Evolutionary conservation across 2,888 invertebrate species (phyloP).

Genomic region (Lasioglossum pauxillum): DNA sequence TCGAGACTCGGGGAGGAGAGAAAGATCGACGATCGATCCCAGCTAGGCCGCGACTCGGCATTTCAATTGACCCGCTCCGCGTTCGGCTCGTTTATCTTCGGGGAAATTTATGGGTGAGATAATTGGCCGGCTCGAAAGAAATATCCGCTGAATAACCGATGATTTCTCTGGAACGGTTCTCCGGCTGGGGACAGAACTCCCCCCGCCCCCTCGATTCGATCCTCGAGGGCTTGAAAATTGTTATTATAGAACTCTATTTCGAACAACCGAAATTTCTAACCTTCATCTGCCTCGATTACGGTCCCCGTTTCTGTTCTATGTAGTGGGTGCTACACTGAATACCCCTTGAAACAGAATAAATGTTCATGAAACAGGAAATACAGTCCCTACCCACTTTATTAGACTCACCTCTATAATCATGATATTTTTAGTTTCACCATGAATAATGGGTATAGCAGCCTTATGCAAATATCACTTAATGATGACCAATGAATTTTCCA

Average conservation of each 20-base stretch:
- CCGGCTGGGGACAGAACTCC: conserved; percentile 4
- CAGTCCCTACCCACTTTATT: no score
- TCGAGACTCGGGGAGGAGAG: background rate
- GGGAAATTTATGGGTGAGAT: conserved; percentile 34
- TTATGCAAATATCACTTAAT: no score
- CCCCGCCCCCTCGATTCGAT: background rate
- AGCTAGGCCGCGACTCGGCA: conserved; percentile 15
- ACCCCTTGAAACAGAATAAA: background rate
- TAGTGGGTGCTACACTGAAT: background rate
- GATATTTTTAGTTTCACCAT: no score
- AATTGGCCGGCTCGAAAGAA: conserved; percentile 38
- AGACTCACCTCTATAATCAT: no score
- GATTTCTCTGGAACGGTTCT: conserved; percentile 32
- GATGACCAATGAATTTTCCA: no score
- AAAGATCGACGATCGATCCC: conserved; percentile 23
- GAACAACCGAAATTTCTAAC: background rate
- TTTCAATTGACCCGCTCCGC: conserved; percentile 35
- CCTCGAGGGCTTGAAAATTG: background rate
- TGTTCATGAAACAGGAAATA: background rate
- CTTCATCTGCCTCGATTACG: background rate
- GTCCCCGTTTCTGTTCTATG: background rate
- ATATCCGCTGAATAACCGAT: conserved; percentile 31
- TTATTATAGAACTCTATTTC: background rate
- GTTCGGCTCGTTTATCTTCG: conserved; percentile 43
- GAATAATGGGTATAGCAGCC: no score